phyloP scores from a whole-genome alignment of 1,140 invertebrate genomes.

The Homalodisca vitripennis region DNA sequence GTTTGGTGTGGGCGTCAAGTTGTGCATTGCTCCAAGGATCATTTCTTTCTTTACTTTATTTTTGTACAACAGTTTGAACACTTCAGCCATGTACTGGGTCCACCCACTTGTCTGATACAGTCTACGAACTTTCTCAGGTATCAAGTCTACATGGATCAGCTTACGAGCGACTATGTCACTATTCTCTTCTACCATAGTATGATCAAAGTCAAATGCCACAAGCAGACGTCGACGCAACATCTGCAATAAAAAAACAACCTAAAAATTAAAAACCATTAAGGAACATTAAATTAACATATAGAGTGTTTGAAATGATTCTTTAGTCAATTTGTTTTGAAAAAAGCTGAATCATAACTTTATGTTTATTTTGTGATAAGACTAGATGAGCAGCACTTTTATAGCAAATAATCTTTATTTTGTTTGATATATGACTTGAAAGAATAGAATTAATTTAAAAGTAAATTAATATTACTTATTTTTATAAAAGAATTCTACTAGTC shows the following conservation, averaged over 20 bases:
- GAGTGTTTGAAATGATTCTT: too few relatives aligned
- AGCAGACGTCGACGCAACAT: constrained; percentile 47
- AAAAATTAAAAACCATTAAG: too few relatives aligned
- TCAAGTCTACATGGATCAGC: constrained; percentile 54
- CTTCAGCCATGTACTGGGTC: constrained; percentile 70
- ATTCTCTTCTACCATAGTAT: constrained; percentile 76
- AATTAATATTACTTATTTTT: too few relatives aligned
- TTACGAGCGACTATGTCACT: constrained; percentile 65
- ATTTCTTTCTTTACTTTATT: constrained; percentile 52
- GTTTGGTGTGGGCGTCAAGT: constrained; percentile 60
- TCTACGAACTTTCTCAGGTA: constrained; percentile 55
- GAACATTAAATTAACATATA: too few relatives aligned
- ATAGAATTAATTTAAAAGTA: too few relatives aligned
- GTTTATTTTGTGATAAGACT: too few relatives aligned
- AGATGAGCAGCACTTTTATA: too few relatives aligned
- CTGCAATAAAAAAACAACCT: constrained; percentile 4
- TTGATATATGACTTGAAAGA: too few relatives aligned
- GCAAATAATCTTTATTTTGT: too few relatives aligned
- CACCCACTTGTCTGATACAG: constrained; percentile 60
- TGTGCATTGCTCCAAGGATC: constrained; percentile 54
- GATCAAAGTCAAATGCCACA: constrained; percentile 77
- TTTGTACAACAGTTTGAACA: constrained; percentile 65
- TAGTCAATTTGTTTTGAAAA: too few relatives aligned
- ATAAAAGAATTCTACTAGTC: too few relatives aligned
- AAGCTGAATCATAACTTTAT: too few relatives aligned